Evolutionary conservation across 2,797 vertebrate species (phyloP).

Genomic region (Rousettus madagascariensis): DNA sequence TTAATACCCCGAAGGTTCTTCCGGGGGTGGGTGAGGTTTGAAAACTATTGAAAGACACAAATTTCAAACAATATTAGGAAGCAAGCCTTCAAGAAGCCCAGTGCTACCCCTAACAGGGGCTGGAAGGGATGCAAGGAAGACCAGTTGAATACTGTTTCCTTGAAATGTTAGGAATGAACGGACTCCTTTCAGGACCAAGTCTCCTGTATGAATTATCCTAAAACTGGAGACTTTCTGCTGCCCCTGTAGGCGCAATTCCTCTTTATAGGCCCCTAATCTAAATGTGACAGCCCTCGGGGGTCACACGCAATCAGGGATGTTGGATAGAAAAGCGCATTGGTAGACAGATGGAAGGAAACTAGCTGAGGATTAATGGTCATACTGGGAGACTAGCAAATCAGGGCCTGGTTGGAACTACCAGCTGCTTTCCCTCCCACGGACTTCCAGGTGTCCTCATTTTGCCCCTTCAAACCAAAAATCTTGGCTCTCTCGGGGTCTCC

Average conservation of each 20-base stretch:
- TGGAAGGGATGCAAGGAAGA: background rate
- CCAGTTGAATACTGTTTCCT: background rate
- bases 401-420: background rate
- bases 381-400: background rate
- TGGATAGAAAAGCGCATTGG: background rate
- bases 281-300: background rate
- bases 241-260: background rate
- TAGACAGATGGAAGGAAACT: background rate
- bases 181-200: background rate
- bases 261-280: background rate
- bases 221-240: background rate
- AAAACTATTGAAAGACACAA: constrained; percentile 74
- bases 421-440: background rate
- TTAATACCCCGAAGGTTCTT: constrained; percentile 61
- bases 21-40: constrained; percentile 48
- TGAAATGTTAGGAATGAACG: background rate
- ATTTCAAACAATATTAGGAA: constrained; percentile 62
- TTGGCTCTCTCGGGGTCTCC: background rate
- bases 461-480: background rate
- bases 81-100: background rate
- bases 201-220: background rate
- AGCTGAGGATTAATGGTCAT: background rate
- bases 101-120: background rate
- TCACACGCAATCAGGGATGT: background rate
- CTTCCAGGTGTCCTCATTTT: background rate